These are phyloP conservation scores for Diacarnus erythraeanus DNA, from an alignment of 37 sponge, comb jelly and placozoan species.

Conservation along the genomic window DNA sequence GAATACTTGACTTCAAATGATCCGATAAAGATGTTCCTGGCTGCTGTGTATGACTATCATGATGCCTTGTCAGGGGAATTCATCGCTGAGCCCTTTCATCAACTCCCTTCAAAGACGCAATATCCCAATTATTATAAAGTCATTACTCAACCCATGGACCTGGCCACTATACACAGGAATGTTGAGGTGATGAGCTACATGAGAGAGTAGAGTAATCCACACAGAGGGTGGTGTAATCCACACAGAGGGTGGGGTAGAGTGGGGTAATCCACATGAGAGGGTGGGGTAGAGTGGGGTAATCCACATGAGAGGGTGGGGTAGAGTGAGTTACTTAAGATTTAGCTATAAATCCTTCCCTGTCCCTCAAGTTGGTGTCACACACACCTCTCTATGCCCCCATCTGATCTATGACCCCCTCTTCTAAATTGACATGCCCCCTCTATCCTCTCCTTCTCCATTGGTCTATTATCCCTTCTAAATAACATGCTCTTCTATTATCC, in stretches of 20 bases:
- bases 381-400: not conserved
- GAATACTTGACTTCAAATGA: conserved; percentile 37
- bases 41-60: conserved; percentile 44
- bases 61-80: conserved; percentile 27
- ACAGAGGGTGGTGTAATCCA: no score
- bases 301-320: not conserved
- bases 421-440: not conserved
- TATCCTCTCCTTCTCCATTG: not conserved
- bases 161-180: conserved; percentile 55
- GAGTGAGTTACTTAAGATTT: not conserved
- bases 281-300: not conserved
- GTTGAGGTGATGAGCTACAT: conserved; percentile 22
- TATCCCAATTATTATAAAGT: conserved; percentile 84
- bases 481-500: not conserved
- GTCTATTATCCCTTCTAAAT: not conserved
- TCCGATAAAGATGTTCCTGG: conserved; percentile 49
- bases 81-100: conserved; percentile 64
- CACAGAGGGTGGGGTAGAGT: no score
- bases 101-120: conserved; percentile 44
- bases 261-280: no score
- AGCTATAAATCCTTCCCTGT: no score
- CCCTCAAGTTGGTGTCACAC: no score
- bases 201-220: not conserved
- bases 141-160: conserved; percentile 74
- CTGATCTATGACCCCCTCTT: not conserved